Base-by-base conservation (phyloP, 92 coral and sea anemone genomes). In the Virgularia gustaviana region DNA sequence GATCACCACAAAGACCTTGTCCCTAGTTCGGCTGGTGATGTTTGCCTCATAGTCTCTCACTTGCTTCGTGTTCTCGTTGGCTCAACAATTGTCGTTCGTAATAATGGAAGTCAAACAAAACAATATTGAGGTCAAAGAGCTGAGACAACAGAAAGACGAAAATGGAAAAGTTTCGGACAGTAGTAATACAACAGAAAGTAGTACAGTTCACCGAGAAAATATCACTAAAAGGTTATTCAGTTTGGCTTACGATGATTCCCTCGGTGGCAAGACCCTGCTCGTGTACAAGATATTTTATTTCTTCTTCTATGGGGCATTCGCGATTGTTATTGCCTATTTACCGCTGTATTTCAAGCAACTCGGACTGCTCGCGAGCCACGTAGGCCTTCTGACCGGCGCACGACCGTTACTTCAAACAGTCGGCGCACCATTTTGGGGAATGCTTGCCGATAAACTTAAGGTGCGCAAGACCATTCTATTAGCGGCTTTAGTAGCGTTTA, bases 401-500 rank as follows among this genome's bases (percentile, higher is more conserved):
- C 64, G 84, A 61, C 75, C 75, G 28, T 54, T 71, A n/a, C 72
- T 79, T 23, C 84, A 79, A 49, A 29, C 76, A 12, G 53, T 79
- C 3, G 84, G 73, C 11, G 78, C 84, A 10, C 84, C 84, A 2
- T 60, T 79, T 28, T 79, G 84, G 84, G 84, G 84, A 33, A 67
- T 47, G 57, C 25, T 79, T 33, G 78, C 84, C 6, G 84, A 79
- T 29, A 79, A 71, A 25, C 72, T 71, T 57, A 60, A 72, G 41
- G 73, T 75, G 4, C 45, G 84, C 28, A 79, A 79, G 84, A 62
- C 76, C 29, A 79, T 79, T 22, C 52, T 79, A 0, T 29, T 71
- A 16, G 68, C 86, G 15, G 90, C 96, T 19, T 76, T 91, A 4
- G 65, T 89, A 54, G 91, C 92, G 9, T 91, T 95, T 88, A 73